Evolutionary conservation across 2,113 vertebrate genomes (phyloP).

Genomic region (Chamaea fasciata): DNA sequence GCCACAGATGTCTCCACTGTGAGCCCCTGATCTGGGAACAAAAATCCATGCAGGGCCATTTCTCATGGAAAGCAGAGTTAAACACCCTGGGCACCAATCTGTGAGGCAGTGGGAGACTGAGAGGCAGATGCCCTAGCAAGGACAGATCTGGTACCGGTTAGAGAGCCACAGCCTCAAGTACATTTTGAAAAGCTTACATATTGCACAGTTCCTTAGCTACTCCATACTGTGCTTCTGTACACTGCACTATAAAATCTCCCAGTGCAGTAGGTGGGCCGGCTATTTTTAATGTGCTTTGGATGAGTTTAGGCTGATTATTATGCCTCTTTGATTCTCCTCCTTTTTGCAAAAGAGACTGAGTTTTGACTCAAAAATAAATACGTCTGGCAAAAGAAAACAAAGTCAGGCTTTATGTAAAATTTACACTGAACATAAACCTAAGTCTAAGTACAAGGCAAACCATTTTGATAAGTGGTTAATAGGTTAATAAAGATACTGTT

Average conservation of each 20-base stretch:
- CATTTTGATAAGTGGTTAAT: conserved; percentile 39
- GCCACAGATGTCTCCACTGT: background rate
- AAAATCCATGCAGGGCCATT: background rate
- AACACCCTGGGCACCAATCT: background rate
- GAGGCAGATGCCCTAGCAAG: background rate
- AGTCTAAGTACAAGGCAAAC: background rate
- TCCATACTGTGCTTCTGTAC: conserved; percentile 22
- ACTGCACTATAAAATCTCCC: conserved; percentile 42
- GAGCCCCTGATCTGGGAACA: background rate
- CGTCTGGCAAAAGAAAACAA: background rate
- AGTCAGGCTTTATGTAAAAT: conserved; percentile 27
- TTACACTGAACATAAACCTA: background rate
- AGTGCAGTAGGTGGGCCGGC: conserved; percentile 60
- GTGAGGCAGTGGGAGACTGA: background rate
- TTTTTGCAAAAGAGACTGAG: conserved; percentile 35
- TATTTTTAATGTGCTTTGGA: conserved; percentile 68
- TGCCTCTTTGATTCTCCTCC: conserved; percentile 43
- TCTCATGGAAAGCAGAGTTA: background rate
- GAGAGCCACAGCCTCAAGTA: background rate
- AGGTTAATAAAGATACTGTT: conserved; percentile 40
- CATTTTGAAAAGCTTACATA: conserved; percentile 9
- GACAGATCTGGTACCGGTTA: background rate
- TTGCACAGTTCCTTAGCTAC: conserved; percentile 9
- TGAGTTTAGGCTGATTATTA: conserved; percentile 72
- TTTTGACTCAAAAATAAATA: conserved; percentile 54